These are phyloP conservation scores for Caenorhabditis afra DNA, from an alignment of 2,888 invertebrate genomes.

Conservation along the genomic window DNA sequence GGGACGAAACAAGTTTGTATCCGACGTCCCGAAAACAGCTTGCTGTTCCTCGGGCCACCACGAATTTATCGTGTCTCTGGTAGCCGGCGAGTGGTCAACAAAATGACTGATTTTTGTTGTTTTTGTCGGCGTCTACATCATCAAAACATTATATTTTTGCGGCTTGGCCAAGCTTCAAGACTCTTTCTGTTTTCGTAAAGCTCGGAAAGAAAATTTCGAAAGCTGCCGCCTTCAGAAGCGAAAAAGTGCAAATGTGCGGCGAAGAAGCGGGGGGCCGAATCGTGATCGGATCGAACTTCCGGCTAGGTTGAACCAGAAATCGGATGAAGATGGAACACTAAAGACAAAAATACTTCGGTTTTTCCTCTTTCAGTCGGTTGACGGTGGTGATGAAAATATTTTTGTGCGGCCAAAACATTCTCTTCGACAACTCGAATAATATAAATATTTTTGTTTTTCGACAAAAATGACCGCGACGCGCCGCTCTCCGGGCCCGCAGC, in stretches of 20 bases:
- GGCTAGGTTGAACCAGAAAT: constrained; percentile 18
- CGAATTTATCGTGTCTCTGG: constrained; percentile 55
- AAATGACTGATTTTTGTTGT: constrained; percentile 57
- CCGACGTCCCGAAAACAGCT: constrained; percentile 55
- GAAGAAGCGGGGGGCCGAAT: not conserved
- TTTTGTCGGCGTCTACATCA: constrained; percentile 57
- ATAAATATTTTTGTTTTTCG: constrained; percentile 64
- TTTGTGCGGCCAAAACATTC: constrained; percentile 60
- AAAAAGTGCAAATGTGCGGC: constrained; percentile 39
- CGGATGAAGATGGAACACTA: constrained; percentile 19
- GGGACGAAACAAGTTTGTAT: constrained; percentile 58
- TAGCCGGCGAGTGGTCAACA: constrained; percentile 52
- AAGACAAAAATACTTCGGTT: constrained; percentile 54
- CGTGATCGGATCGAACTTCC: not conserved
- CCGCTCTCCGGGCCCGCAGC: constrained; percentile 35
- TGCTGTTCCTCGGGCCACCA: constrained; percentile 50
- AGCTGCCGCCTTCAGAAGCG: not conserved
- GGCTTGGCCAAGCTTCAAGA: constrained; percentile 23
- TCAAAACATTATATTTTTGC: constrained; percentile 58
- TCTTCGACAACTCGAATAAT: constrained; percentile 62
- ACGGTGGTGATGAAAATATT: constrained; percentile 52
- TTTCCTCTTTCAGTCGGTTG: constrained; percentile 52
- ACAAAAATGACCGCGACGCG: constrained; percentile 59
- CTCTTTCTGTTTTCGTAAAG: constrained; percentile 12
- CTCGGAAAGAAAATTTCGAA: not conserved